Conservation (phyloP, 2,888 invertebrate species). For the Chironomus riparius region DNA sequence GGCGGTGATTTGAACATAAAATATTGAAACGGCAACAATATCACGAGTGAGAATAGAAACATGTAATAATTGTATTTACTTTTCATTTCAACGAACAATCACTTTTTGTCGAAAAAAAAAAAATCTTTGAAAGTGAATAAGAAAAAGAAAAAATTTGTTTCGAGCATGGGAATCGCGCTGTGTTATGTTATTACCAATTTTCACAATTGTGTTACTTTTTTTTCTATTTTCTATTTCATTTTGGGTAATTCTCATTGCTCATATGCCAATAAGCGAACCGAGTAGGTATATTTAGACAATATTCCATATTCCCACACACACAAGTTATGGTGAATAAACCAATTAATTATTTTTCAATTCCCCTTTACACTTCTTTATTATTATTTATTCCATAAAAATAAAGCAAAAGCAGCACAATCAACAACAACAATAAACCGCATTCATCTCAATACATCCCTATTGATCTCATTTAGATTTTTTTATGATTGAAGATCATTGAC, state of each 20-base stretch:
- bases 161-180: constrained; percentile 5
- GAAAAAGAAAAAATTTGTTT: not conserved
- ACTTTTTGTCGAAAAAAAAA: not conserved
- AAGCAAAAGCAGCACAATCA: not conserved
- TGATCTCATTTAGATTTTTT: constrained; percentile 9
- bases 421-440: not conserved
- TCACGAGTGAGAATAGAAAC: constrained; percentile 1
- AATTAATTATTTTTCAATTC: constrained; percentile 2
- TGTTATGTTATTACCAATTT: constrained; percentile 26
- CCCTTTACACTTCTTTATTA: not conserved
- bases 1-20: not conserved
- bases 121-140: constrained; percentile 17
- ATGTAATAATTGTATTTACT: constrained; percentile 20
- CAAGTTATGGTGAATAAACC: not conserved
- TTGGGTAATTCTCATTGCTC: not conserved
- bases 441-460: not conserved
- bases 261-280: not conserved
- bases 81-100: constrained; percentile 26
- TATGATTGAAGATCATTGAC: not conserved
- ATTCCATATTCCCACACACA: constrained; percentile 19
- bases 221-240: not conserved
- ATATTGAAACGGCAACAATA: not conserved
- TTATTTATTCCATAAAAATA: not conserved
- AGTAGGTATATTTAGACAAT: constrained; percentile 17
- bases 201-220: constrained; percentile 17